phyloP scores from a whole-genome alignment of 2,888 invertebrate genomes.

The Orthosia gothica region DNA sequence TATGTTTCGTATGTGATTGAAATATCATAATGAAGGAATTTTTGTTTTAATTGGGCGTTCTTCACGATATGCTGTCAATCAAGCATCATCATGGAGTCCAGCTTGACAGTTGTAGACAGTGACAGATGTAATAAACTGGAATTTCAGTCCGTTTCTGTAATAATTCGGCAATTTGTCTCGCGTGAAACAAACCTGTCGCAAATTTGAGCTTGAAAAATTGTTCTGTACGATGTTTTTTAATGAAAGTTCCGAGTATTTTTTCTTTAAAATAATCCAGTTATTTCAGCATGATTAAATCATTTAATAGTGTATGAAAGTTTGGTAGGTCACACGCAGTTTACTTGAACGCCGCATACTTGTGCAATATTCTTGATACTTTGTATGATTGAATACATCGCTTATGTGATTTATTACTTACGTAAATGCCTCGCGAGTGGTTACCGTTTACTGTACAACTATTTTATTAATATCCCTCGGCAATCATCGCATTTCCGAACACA shows the following conservation, averaged over 20 bases:
- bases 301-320: slow-evolving; percentile 41
- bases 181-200: slow-evolving; percentile 36
- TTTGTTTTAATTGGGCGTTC: slow-evolving; percentile 58
- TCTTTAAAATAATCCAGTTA: slow-evolving; percentile 1
- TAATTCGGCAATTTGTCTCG: slow-evolving; percentile 65
- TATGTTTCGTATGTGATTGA: slow-evolving; percentile 61
- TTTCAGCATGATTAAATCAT: slow-evolving; percentile 42
- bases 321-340: slow-evolving; percentile 50
- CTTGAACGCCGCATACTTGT: slow-evolving; percentile 1
- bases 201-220: slow-evolving; percentile 49
- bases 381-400: not conserved
- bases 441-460: too few species aligned
- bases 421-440: too few species aligned
- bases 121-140: slow-evolving; percentile 54
- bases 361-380: not conserved
- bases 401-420: not conserved
- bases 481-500: too few species aligned
- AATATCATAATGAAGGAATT: slow-evolving; percentile 63
- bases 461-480: too few species aligned
- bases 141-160: slow-evolving; percentile 32
- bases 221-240: slow-evolving; percentile 38
- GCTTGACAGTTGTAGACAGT: slow-evolving; percentile 54
- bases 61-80: slow-evolving; percentile 61
- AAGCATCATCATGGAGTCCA: slow-evolving; percentile 46
- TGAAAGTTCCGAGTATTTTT: slow-evolving; percentile 49